Evolutionary conservation across 64 coral and sea anemone species (phyloP).

Genomic region (Anthopleura sola): DNA sequence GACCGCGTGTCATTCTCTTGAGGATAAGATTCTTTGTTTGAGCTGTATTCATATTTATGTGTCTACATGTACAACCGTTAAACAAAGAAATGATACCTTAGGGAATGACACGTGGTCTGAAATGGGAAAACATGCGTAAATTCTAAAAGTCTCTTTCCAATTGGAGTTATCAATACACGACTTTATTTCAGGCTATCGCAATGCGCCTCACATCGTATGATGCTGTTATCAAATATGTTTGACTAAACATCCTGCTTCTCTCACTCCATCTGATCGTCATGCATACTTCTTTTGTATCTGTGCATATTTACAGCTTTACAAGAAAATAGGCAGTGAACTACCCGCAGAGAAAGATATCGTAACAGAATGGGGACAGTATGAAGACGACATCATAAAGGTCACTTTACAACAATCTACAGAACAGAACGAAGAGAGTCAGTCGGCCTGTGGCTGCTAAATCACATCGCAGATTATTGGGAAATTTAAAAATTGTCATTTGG

Average conservation of each 20-base stretch:
- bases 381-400: conserved; percentile 24
- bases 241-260: neutral
- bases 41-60: no score
- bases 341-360: conserved; percentile 5
- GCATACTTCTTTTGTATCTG: neutral
- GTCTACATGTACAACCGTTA: no score
- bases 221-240: no score
- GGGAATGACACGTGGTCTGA: no score
- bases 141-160: no score
- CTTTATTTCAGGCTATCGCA: no score
- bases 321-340: conserved; percentile 8
- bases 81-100: no score
- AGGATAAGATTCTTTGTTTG: no score
- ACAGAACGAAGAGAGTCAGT: neutral
- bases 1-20: no score
- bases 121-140: no score
- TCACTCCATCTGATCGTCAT: neutral
- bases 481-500: neutral
- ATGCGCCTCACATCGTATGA: no score
- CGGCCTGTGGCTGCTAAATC: conserved; percentile 14
- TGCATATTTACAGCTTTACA: conserved; percentile 14
- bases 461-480: neutral
- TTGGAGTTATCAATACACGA: no score
- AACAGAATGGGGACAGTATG: conserved; percentile 13
- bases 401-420: neutral